These are phyloP conservation scores for Trichogramma dendrolimi DNA, from an alignment of 2,888 invertebrate species.

Conservation along the genomic window DNA sequence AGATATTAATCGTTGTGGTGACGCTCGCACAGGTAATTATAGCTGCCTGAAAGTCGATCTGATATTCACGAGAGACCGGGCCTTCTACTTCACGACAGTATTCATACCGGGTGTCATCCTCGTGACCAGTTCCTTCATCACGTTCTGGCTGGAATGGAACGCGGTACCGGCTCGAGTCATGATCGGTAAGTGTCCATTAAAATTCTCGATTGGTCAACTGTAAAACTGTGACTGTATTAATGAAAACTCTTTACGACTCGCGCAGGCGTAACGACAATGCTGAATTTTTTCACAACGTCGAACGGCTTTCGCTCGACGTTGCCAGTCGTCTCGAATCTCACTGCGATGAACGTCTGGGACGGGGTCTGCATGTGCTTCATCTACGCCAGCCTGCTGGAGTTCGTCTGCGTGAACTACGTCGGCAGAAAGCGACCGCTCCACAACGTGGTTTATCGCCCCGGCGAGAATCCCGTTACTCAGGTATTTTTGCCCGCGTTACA, in stretches of 20 bases:
- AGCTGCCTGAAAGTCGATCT: slow-evolving; percentile 92
- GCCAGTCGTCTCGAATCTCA: slow-evolving; percentile 89
- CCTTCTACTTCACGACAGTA: slow-evolving; percentile 95
- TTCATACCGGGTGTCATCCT: slow-evolving; percentile 95
- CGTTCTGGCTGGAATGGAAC: slow-evolving; percentile 97
- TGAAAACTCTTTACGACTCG: not conserved
- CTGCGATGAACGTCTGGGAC: slow-evolving; percentile 96
- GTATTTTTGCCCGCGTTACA: slow-evolving; percentile 53
- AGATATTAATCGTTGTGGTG: too few relatives aligned
- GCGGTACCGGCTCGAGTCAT: slow-evolving; percentile 93
- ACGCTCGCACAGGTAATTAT: slow-evolving; percentile 72
- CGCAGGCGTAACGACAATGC: slow-evolving; percentile 92
- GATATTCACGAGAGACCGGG: slow-evolving; percentile 90
- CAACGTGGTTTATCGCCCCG: slow-evolving; percentile 84
- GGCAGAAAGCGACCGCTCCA: slow-evolving; percentile 84
- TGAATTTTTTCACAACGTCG: slow-evolving; percentile 96
- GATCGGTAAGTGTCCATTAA: slow-evolving; percentile 70
- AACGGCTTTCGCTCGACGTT: slow-evolving; percentile 87
- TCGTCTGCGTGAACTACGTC: slow-evolving; percentile 93
- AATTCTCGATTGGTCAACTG: not conserved
- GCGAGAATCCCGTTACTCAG: slow-evolving; percentile 88
- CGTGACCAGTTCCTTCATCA: slow-evolving; percentile 94
- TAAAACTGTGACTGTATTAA: slow-evolving; percentile 5
- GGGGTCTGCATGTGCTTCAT: slow-evolving; percentile 97
- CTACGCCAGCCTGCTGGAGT: slow-evolving; percentile 88